Base-by-base conservation (phyloP, 2,888 invertebrate genomes). In the Salpingus planirostris region DNA sequence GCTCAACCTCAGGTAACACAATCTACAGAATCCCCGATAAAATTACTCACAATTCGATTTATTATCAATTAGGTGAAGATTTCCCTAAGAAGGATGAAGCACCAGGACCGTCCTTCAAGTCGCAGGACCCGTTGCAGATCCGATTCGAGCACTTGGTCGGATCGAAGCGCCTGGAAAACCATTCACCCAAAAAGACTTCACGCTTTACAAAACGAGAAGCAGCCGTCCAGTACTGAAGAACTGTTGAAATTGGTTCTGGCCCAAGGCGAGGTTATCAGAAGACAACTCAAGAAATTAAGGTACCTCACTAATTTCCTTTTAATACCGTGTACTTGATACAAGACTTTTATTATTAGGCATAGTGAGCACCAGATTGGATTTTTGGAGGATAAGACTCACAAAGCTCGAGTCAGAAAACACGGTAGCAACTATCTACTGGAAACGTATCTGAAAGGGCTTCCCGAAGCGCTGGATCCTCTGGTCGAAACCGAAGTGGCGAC, bases 371-470 rank as follows among this genome's bases (percentile, higher is more conserved):
- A 85, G 52, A 88, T 89, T 48, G 80, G 81, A 42, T 75, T 75
- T 52, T 73, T 84, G 47, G 85, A 85, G 67, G 80, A 82, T 54
- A 80, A 82, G 54, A 79, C 82, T 14, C 85, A 86, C 61, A 74
- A 76, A 43, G 74, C 71, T 24, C 67, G 84, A 27, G 78, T 81
- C 63, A 74, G 79, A 43, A 80, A 81, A 51, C 75, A 83, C 54
- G 85, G 85, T 11, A 81, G 81, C 40, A 85, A 86, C 62, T 86
- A 86, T 58, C 69, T 86, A 27, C 67, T 85, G 10, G 83, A 85
- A 59, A 80, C 85, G 1, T 86, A 86, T 57, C 68, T 86, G 24
- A 71, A 70, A 46, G 71, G 71, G n/a, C 49, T 70, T 14, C 64
- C 70, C 15, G 69, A 69, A 47, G 65, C 64, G n/a, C 59, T 60